Percentiles rank a stretch among this genome's conserved stretches.
phyloP scores from a whole-genome alignment of 2,888 invertebrate genomes.

The Mamestra brassicae region DNA sequence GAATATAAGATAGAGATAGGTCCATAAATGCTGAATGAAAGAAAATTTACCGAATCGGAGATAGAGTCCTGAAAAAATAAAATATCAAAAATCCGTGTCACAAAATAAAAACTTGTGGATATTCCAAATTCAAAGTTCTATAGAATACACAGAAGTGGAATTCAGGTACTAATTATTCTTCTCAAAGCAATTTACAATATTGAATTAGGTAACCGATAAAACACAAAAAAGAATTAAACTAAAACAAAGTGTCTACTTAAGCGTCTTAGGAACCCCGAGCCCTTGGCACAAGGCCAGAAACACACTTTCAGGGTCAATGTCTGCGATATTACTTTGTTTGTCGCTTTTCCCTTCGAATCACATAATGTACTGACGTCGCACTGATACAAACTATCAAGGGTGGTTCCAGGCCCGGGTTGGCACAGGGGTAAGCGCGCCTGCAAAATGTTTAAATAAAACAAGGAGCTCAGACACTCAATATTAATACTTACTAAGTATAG shows the following conservation, averaged over 20 bases:
- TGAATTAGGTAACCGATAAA: background rate
- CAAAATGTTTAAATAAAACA: background rate
- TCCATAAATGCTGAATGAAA: background rate
- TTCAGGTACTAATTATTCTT: background rate
- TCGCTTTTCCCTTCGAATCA: conserved; percentile 44
- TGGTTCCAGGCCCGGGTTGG: background rate
- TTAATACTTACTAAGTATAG: too few species aligned
- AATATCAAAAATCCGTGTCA: background rate
- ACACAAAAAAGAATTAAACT: conserved; percentile 40
- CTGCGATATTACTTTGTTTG: conserved; percentile 64
- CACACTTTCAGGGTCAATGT: conserved; percentile 61
- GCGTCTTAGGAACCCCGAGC: conserved; percentile 15
- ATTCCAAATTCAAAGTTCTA: background rate
- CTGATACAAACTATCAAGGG: conserved; percentile 27
- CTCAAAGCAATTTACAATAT: conserved; percentile 16
- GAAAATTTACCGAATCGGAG: background rate
- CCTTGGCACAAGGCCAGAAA: conserved; percentile 57
- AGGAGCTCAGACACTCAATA: too few species aligned
- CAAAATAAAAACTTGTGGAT: background rate
- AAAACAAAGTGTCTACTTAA: conserved; percentile 40
- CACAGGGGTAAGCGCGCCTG: background rate
- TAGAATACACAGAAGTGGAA: background rate
- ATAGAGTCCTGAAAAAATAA: background rate
- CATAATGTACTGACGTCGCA: conserved; percentile 42
- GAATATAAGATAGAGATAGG: background rate